Evolutionary conservation across 2,888 invertebrate genomes (phyloP).

Genomic region (Prosopocoilus inquinatus): DNA sequence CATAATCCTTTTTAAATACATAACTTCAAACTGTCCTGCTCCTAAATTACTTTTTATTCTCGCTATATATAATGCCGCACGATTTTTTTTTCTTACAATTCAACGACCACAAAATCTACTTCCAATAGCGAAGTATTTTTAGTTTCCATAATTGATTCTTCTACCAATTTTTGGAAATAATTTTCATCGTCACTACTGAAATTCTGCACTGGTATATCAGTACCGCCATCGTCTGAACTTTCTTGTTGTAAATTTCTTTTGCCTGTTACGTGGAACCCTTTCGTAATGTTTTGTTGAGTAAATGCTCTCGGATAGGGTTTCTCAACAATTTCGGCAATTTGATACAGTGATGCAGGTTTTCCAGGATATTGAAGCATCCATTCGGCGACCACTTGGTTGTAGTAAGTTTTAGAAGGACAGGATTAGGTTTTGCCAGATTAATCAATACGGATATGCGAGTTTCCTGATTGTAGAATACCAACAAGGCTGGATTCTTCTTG

Average conservation of each 20-base stretch:
- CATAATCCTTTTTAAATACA: too few relatives aligned
- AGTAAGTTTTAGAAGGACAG: not conserved
- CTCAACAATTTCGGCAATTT: not conserved
- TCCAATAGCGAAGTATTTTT: too few relatives aligned
- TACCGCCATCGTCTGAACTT: too few relatives aligned
- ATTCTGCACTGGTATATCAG: too few relatives aligned
- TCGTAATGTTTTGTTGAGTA: slow-evolving; percentile 14
- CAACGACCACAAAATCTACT: too few relatives aligned
- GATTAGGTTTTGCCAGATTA: not conserved
- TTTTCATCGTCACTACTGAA: too few relatives aligned
- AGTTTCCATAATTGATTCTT: too few relatives aligned
- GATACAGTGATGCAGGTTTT: not conserved
- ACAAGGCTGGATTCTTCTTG: slow-evolving; percentile 23
- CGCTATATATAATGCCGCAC: too few relatives aligned
- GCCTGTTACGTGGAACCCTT: slow-evolving; percentile 26
- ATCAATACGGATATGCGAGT: slow-evolving; percentile 21
- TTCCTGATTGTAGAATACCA: slow-evolving; percentile 32
- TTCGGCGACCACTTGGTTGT: not conserved
- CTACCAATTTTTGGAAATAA: too few relatives aligned
- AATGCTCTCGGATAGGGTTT: not conserved
- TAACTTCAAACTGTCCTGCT: too few relatives aligned
- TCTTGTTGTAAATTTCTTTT: not conserved
- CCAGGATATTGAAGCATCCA: not conserved
- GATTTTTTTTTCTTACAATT: too few relatives aligned
- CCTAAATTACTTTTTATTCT: too few relatives aligned